A percentile compares a stretch with the other conserved stretches of the same genome.
Evolutionary conservation across 2,113 vertebrate species (phyloP).

Genomic region (Leptocoma aspasia): DNA sequence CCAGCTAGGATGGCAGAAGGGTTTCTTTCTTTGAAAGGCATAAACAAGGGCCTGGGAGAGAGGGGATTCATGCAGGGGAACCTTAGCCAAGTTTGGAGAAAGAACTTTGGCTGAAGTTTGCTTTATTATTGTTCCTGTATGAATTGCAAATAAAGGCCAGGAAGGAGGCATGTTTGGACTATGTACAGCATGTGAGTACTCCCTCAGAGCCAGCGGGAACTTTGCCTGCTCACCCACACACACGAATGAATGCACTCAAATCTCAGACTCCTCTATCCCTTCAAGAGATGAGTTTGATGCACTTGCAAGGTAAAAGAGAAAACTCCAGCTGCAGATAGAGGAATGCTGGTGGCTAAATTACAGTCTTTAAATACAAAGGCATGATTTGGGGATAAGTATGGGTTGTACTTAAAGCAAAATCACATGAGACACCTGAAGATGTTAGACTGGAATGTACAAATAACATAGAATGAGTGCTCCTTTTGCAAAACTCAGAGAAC

Average conservation of each 20-base stretch:
- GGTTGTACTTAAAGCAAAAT: neutral
- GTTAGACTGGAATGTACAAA: neutral
- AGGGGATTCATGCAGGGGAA: neutral
- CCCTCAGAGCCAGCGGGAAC: neutral
- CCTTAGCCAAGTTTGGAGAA: constrained; percentile 22
- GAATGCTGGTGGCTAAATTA: neutral
- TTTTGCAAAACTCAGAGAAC: neutral
- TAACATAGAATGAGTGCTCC: neutral
- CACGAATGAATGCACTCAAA: neutral
- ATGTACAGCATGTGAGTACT: neutral
- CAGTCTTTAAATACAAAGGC: neutral
- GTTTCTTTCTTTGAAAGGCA: neutral
- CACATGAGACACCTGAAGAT: neutral
- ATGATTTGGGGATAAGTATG: neutral
- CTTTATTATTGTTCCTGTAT: constrained; percentile 38
- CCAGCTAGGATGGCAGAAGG: neutral
- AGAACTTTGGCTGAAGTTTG: constrained; percentile 12
- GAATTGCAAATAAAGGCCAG: constrained; percentile 53
- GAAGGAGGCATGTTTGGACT: constrained; percentile 47
- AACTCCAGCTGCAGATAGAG: neutral
- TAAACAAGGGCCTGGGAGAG: neutral
- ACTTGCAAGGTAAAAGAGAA: neutral
- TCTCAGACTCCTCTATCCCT: neutral
- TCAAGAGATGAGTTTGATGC: neutral
- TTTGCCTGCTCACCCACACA: neutral